A percentile compares a stretch with the other conserved stretches of the same genome.
These are phyloP conservation scores for Onychostoma macrolepis DNA, from an alignment of 2,113 vertebrate genomes.

Conservation along the genomic window DNA sequence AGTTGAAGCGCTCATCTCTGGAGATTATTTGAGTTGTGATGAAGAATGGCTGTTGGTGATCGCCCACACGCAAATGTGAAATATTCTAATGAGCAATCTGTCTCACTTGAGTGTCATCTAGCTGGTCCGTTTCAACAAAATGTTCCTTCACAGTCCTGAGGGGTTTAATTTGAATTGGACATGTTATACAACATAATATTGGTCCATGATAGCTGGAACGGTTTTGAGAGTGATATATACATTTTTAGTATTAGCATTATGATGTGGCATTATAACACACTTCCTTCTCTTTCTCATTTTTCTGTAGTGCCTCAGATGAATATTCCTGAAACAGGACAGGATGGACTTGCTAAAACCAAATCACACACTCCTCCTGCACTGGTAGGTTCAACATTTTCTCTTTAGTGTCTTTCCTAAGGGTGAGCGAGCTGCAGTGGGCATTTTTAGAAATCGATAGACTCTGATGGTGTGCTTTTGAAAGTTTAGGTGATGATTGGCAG, in stretches of 20 bases:
- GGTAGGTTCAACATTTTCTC: conserved; percentile 1
- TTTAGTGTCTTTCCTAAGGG: neutral
- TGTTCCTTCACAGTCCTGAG: conserved; percentile 40
- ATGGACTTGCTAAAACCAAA: neutral
- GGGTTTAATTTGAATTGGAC: conserved; percentile 23
- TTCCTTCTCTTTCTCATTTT: neutral
- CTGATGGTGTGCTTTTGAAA: conserved; percentile 10
- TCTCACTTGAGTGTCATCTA: conserved; percentile 57
- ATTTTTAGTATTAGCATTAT: neutral
- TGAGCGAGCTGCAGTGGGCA: neutral
- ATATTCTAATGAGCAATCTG: conserved; percentile 67
- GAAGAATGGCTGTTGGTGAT: conserved; percentile 60
- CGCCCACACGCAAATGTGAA: conserved; percentile 64
- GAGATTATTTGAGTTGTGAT: conserved; percentile 55
- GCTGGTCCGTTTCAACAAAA: conserved; percentile 50
- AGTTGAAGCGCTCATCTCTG: conserved; percentile 46
- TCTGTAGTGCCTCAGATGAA: neutral
- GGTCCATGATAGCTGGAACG: neutral
- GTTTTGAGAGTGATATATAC: neutral
- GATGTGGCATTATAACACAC: conserved; percentile 3
- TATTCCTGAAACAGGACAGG: neutral
- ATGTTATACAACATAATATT: conserved; percentile 18
- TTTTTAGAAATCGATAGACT: neutral
- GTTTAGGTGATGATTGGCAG: conserved; percentile 40
- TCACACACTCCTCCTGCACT: neutral